These are phyloP conservation scores for Gallinago solitaria DNA, from an alignment of 2,797 vertebrate genomes.

Conservation along the genomic window DNA sequence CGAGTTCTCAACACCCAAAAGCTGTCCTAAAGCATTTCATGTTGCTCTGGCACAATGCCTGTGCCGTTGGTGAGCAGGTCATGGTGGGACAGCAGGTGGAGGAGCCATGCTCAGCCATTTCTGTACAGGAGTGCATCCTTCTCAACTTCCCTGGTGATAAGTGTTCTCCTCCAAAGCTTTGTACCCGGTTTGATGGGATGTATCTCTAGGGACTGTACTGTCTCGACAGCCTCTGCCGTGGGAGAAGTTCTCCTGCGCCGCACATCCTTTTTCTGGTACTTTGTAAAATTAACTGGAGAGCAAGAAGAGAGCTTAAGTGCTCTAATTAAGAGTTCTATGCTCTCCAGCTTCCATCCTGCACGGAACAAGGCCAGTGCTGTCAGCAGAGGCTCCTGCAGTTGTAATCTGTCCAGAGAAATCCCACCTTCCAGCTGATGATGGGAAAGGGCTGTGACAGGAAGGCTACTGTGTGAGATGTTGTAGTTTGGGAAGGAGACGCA, in stretches of 20 bases:
- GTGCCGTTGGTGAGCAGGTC: neutral
- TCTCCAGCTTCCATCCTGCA: neutral
- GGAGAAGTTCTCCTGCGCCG: neutral
- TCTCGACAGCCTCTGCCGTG: neutral
- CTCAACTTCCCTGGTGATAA: neutral
- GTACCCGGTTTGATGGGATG: accelerated
- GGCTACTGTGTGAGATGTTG: accelerated
- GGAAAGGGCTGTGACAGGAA: neutral
- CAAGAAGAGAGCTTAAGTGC: neutral
- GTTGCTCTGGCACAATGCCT: accelerated
- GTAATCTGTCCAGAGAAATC: neutral
- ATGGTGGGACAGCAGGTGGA: neutral
- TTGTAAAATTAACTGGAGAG: neutral
- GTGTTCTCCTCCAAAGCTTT: neutral
- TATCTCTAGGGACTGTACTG: accelerated
- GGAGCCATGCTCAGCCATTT: neutral
- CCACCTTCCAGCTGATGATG: neutral
- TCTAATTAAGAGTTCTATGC: neutral
- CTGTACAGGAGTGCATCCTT: neutral
- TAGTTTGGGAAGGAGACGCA: neutral
- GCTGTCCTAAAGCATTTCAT: neutral
- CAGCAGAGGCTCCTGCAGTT: neutral
- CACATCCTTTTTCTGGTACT: neutral
- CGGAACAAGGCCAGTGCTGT: neutral
- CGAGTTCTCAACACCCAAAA: neutral